Evolutionary conservation across 1,140 invertebrate species (phyloP), one percentile per base, ranked within the genome.

Genomic region (Nasonia giraulti): DNA sequence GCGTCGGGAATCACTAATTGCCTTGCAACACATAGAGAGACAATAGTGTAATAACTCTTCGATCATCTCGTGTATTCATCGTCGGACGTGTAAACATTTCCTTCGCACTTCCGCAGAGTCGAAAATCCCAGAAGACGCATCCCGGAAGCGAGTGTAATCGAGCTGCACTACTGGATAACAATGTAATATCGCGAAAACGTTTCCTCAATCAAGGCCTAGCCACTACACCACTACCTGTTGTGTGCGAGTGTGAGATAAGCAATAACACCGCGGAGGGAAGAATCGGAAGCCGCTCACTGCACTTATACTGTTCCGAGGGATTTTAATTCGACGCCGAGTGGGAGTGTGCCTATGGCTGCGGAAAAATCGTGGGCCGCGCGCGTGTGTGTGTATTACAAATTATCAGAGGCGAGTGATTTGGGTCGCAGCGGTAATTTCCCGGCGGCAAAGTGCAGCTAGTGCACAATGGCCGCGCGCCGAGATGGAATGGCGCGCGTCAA

Each of bases 141-240:
- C 37, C 62, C 40, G 78, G 78, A 80, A 80, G 62, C 14, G 17
- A 79, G 66, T 79, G 37, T 66, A 62, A 78, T 78, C 55, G 55
- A 23, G 2, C 14, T 27, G 5, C 27, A 11, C 79, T 80, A 80
- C 68, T 20, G 66, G 62, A 33, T 73, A 73, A 73, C 80, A 55
- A 55, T 44, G 37, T 81, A 81, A 81, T 81, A 23, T 69, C 40
- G 5, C 75, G 55, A 40, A 47, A 80, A 71, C 66, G 62, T 44
- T 80, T 80, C 62, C 62, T 69, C 62, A 44, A 79, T 79, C 77
- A 33, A 31, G 75, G 1, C 44, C 11, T 7, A 44, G 33, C 4
- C 33, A 37, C 33, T n/a, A 20, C 75, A 40, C 37, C 17, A 62
- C 55, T 20, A 62, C 55, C 55, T 62, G 55, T 62, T 62, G 20